Base-by-base conservation (phyloP, 2,113 vertebrate genomes). In the Oryzias curvinotus region DNA sequence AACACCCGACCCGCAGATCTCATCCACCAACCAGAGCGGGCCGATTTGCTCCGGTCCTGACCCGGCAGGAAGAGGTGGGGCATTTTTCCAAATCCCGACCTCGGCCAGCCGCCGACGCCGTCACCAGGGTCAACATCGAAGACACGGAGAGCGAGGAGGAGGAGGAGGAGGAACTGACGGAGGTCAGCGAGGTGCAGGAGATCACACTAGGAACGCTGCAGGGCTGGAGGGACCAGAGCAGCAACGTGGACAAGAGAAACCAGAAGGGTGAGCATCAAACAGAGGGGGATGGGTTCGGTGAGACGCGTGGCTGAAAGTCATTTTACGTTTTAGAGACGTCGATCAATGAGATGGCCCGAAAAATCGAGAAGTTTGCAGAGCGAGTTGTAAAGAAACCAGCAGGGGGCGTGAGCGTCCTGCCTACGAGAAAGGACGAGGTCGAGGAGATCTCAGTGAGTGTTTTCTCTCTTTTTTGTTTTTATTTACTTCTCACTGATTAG, bases 371-470 rank as follows among this genome's bases (percentile, higher is more conserved):
- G 48, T 82, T 89, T 73, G 78, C 82, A 77, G 81, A 76, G 63
- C 85, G 54, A 82, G 50, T 61, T 3, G 46, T 46, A 1, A 89
- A 85, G 75, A 94, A 91, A 68, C 91, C 92, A 61, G 72, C 77
- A 79, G 92, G 92, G 79, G 93, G 92, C 47, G 62, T 93, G 56
- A 90, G 90, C 45, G 18, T 92, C 21, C 43, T 91, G 0, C 91
- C 91, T 57, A 41, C 88, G 69, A 91, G 83, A 68, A 93, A 87
- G 44, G 92, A 94, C 14, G 89, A 87, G 7, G 66, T 91, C 23
- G 90, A 92, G 87, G 93, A 94, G 26, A 74, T 88, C 0, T 93
- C 92, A 91, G 96, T 98, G 78, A 83, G 90, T 3, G 0, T 13
- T 23, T 26, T n/a, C 54, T 48, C 52, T 13, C 0, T 28, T 17